Evolutionary conservation across 2,113 vertebrate species (phyloP).

Genomic region (Pica pica): DNA sequence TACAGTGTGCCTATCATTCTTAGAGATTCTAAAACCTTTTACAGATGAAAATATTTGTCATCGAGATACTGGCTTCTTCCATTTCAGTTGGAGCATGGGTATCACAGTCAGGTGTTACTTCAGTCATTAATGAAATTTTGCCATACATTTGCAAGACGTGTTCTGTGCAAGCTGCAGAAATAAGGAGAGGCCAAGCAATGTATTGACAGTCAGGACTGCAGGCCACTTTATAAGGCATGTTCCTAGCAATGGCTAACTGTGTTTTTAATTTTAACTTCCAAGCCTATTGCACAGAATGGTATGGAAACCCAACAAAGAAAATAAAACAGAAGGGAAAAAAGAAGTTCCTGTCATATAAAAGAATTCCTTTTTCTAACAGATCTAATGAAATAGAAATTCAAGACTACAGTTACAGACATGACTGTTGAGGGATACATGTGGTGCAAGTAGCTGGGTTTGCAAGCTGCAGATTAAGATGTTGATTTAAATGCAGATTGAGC

Average conservation of each 20-base stretch:
- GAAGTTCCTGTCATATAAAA: neutral
- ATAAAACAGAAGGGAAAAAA: neutral
- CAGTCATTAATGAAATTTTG: neutral
- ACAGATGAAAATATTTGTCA: neutral
- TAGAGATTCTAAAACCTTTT: neutral
- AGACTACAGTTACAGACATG: neutral
- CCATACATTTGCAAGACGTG: neutral
- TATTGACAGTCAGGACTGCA: neutral
- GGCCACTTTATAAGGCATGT: neutral
- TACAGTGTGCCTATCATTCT: neutral
- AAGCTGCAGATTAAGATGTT: neutral
- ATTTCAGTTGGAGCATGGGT: neutral
- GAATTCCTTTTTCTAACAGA: neutral
- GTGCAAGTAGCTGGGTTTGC: neutral
- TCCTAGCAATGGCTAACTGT: neutral
- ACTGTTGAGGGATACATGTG: neutral
- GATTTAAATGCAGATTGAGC: neutral
- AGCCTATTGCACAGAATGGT: neutral
- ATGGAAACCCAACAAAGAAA: neutral
- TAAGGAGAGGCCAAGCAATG: neutral
- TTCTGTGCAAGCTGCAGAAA: neutral
- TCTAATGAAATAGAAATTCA: neutral
- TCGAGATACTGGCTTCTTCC: neutral
- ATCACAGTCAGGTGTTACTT: neutral
- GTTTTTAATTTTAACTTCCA: constrained; percentile 1